These are phyloP conservation scores for Conops quadrifasciatus DNA, from an alignment of 2,888 invertebrate species.

Conservation along the genomic window DNA sequence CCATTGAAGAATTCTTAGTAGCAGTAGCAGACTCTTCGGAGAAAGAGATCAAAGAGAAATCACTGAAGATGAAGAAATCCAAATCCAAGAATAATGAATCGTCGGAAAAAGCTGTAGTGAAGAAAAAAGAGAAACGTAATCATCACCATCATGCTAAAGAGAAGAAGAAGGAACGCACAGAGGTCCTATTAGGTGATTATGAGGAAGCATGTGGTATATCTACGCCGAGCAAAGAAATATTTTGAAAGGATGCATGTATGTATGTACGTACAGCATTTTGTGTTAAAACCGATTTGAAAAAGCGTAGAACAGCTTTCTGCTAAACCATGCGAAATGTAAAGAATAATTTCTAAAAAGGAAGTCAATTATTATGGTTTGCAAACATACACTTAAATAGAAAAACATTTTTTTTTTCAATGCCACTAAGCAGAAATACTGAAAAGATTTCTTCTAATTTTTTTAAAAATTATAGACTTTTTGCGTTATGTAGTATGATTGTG, in stretches of 20 bases:
- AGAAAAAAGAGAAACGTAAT: slow-evolving; percentile 55
- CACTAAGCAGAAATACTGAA: background rate
- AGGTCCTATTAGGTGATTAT: slow-evolving; percentile 73
- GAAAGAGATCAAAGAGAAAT: slow-evolving; percentile 53
- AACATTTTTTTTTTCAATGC: background rate
- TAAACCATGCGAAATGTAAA: background rate
- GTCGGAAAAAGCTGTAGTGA: slow-evolving; percentile 42
- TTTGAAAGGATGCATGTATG: slow-evolving; percentile 59
- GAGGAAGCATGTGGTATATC: slow-evolving; percentile 92
- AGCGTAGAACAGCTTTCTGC: background rate
- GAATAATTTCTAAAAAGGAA: slow-evolving; percentile 2
- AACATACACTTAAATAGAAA: background rate
- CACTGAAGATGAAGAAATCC: slow-evolving; percentile 44
- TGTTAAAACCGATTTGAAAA: background rate
- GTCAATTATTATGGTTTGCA: slow-evolving; percentile 9
- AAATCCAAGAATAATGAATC: slow-evolving; percentile 52
- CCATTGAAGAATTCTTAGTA: slow-evolving; percentile 39
- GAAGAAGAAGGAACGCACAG: slow-evolving; percentile 38
- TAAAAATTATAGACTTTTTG: no score
- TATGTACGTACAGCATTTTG: background rate
- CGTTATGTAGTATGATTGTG: no score
- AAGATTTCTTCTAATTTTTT: background rate
- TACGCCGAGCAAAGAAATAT: slow-evolving; percentile 88
- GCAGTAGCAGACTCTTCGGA: slow-evolving; percentile 29
- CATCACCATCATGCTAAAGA: slow-evolving; percentile 49